Evolutionary conservation across 1,140 invertebrate species (phyloP).

Genomic region (Caenorhabditis tropicalis): DNA sequence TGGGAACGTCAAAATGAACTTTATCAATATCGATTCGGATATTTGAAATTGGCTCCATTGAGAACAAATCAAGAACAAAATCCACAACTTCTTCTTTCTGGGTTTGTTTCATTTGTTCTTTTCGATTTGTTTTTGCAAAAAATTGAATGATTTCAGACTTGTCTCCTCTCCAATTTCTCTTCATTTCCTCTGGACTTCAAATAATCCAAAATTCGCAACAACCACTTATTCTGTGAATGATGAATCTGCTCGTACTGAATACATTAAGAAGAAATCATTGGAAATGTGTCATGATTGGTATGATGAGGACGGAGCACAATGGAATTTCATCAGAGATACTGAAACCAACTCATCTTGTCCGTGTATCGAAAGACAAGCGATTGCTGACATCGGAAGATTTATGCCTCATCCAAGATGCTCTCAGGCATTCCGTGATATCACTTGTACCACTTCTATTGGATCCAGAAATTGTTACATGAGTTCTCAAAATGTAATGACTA

Average conservation of each 20-base stretch:
- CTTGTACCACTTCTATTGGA: conserved; percentile 70
- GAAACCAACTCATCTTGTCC: conserved; percentile 72
- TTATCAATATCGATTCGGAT: conserved; percentile 69
- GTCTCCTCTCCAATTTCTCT: conserved; percentile 71
- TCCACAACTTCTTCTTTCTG: conserved; percentile 59
- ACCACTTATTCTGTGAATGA: conserved; percentile 65
- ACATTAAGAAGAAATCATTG: conserved; percentile 65
- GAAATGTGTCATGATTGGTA: conserved; percentile 72
- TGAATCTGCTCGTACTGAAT: conserved; percentile 59
- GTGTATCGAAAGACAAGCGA: conserved; percentile 69
- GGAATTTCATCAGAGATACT: conserved; percentile 68
- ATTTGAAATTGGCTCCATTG: conserved; percentile 68
- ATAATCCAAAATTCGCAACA: conserved; percentile 66
- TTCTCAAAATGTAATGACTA: conserved; percentile 70
- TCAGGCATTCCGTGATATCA: conserved; percentile 70
- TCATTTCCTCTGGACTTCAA: conserved; percentile 70
- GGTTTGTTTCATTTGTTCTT: conserved; percentile 56
- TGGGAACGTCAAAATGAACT: conserved; percentile 70
- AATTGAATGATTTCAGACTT: conserved; percentile 59
- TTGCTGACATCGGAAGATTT: conserved; percentile 70
- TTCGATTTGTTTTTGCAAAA: background rate
- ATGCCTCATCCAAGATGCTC: conserved; percentile 72
- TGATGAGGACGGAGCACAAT: conserved; percentile 71
- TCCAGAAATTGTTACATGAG: conserved; percentile 70
- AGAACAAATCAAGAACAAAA: conserved; percentile 63